Conservation (phyloP, 2,888 invertebrate species). For the Leptopilina syphax region DNA sequence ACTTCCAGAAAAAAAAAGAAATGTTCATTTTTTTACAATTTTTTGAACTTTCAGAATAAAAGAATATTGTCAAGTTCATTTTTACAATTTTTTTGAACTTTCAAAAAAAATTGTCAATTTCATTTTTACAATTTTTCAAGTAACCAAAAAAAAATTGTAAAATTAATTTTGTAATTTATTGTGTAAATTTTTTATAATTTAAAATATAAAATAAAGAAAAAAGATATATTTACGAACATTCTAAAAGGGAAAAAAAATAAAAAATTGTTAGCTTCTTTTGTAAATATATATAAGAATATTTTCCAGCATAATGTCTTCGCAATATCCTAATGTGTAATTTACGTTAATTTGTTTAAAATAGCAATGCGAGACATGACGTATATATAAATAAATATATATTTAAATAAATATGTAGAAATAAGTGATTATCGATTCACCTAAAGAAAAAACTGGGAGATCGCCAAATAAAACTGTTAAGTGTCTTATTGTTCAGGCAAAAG, state of each 20-base stretch:
- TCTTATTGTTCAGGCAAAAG: conserved; percentile 75
- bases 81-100: no score
- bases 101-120: background rate
- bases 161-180: background rate
- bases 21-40: no score
- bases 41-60: no score
- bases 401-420: conserved; percentile 47
- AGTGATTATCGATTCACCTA: conserved; percentile 57
- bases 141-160: background rate
- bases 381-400: conserved; percentile 26
- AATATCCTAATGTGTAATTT: conserved; percentile 40
- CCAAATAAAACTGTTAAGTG: conserved; percentile 73
- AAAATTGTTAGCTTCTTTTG: conserved; percentile 27
- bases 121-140: background rate
- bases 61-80: no score
- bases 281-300: conserved; percentile 9
- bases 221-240: no score
- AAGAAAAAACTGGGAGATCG: conserved; percentile 57
- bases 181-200: no score
- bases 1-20: no score
- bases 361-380: conserved; percentile 38
- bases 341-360: conserved; percentile 42
- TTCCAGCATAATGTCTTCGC: conserved; percentile 5
- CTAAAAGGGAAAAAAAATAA: background rate
- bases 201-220: no score